These are phyloP conservation scores for Catocala sponsa DNA, from an alignment of 2,888 invertebrate genomes.

Conservation along the genomic window DNA sequence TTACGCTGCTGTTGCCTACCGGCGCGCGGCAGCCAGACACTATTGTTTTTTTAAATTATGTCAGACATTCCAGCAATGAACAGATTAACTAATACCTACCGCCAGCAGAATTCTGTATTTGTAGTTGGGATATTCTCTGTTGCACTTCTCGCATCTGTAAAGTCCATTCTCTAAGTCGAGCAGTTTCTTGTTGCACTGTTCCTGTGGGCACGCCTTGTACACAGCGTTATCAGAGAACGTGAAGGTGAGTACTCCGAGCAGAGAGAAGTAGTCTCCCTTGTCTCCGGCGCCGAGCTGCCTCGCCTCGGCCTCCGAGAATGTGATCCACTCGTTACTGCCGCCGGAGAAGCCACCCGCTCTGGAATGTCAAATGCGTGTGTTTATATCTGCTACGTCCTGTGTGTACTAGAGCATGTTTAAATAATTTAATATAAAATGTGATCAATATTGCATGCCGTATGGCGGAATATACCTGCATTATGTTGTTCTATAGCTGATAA, in stretches of 20 bases:
- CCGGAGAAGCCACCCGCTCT: conserved; percentile 79
- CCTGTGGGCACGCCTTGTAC: conserved; percentile 96
- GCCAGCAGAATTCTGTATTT: conserved; percentile 94
- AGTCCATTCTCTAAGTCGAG: conserved; percentile 95
- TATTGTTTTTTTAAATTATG: too few species aligned
- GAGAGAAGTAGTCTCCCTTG: conserved; percentile 94
- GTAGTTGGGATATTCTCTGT: conserved; percentile 93
- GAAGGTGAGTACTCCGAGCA: conserved; percentile 93
- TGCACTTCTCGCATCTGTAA: conserved; percentile 98
- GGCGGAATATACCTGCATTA: too few species aligned
- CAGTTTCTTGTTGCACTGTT: conserved; percentile 98
- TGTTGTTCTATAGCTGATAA: too few species aligned
- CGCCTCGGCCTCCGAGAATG: conserved; percentile 92
- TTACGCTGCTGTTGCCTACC: too few species aligned
- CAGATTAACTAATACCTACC: conserved; percentile 84
- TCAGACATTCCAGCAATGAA: too few species aligned
- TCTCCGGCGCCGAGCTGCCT: conserved; percentile 92
- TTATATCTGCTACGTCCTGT: too few species aligned
- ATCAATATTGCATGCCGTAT: too few species aligned
- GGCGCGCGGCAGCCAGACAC: too few species aligned
- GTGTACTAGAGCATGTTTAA: too few species aligned
- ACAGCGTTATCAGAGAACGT: conserved; percentile 94
- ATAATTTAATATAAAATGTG: neutral
- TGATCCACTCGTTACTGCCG: conserved; percentile 91
- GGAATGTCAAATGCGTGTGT: conserved; percentile 32